These are phyloP conservation scores for Octopus sinensis DNA, from an alignment of 1,140 invertebrate genomes.

Conservation along the genomic window DNA sequence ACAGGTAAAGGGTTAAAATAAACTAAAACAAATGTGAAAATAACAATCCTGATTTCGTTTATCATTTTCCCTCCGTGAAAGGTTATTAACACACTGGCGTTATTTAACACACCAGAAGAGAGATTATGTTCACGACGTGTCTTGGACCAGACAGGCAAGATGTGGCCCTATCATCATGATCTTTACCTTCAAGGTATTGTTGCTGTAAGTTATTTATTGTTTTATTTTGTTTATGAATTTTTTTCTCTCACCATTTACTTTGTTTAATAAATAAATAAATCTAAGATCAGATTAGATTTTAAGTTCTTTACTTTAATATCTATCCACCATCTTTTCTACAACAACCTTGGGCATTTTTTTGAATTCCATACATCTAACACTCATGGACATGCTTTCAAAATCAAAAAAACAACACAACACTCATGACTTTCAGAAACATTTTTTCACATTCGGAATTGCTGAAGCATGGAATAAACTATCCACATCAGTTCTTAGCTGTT, in stretches of 20 bases:
- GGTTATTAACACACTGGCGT: conserved; percentile 42
- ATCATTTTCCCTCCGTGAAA: conserved; percentile 21
- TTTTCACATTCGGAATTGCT: too few relatives aligned
- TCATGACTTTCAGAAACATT: too few relatives aligned
- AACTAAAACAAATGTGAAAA: too few relatives aligned
- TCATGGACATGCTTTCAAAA: too few relatives aligned
- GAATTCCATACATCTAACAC: too few relatives aligned
- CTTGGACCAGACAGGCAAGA: conserved; percentile 26
- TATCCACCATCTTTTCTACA: too few relatives aligned
- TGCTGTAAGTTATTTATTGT: conserved; percentile 24
- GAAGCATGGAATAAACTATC: too few relatives aligned
- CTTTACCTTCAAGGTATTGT: conserved; percentile 39
- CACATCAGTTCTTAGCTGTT: too few relatives aligned
- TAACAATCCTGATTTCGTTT: not conserved
- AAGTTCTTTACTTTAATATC: too few relatives aligned
- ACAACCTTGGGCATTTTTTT: too few relatives aligned
- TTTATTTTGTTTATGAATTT: not conserved
- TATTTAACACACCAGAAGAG: conserved; percentile 42
- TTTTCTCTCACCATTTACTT: not conserved
- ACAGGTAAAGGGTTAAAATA: too few relatives aligned
- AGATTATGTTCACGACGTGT: conserved; percentile 34
- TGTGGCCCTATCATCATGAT: conserved; percentile 43
- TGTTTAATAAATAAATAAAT: not conserved
- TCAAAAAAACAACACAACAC: too few relatives aligned
- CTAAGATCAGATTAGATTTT: not conserved